Conservation (phyloP, 2,888 invertebrate genomes). For the Spatulosminthurus flaviceps region DNA sequence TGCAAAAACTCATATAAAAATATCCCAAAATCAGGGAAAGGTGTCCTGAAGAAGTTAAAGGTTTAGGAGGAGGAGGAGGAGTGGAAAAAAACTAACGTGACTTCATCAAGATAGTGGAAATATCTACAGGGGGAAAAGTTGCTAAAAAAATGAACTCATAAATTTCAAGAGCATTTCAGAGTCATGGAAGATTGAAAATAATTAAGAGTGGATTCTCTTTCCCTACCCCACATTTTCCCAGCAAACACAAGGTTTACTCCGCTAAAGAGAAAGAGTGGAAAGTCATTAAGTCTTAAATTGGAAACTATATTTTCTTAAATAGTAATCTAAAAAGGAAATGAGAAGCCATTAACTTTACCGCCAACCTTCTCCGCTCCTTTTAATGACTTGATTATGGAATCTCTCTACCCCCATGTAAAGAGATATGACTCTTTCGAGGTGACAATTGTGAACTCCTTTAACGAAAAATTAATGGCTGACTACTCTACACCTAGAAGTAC, state of each 20-base stretch:
- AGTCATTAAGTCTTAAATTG: slow-evolving; percentile 32
- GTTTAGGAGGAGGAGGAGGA: not conserved
- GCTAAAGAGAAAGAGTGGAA: slow-evolving; percentile 31
- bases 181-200: slow-evolving; percentile 18
- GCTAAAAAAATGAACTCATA: slow-evolving; percentile 19
- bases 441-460: slow-evolving; percentile 25
- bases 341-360: slow-evolving; percentile 36
- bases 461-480: slow-evolving; percentile 10
- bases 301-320: slow-evolving; percentile 41
- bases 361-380: slow-evolving; percentile 24
- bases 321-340: slow-evolving; percentile 43
- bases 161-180: not conserved
- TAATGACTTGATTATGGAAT: slow-evolving; percentile 24
- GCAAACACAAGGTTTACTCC: not conserved
- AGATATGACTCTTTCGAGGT: slow-evolving; percentile 18
- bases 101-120: slow-evolving; percentile 2
- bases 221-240: not conserved
- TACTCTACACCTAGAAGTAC: not conserved
- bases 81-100: not conserved
- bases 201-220: slow-evolving; percentile 11
- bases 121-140: not conserved
- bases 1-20: too few species aligned
- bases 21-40: too few species aligned
- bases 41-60: too few species aligned
- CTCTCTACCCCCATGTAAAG: slow-evolving; percentile 1